Percentiles rank a stretch among this genome's conserved stretches.
Conservation (phyloP, 2,113 vertebrate species). For the Cichladusa arquata region DNA sequence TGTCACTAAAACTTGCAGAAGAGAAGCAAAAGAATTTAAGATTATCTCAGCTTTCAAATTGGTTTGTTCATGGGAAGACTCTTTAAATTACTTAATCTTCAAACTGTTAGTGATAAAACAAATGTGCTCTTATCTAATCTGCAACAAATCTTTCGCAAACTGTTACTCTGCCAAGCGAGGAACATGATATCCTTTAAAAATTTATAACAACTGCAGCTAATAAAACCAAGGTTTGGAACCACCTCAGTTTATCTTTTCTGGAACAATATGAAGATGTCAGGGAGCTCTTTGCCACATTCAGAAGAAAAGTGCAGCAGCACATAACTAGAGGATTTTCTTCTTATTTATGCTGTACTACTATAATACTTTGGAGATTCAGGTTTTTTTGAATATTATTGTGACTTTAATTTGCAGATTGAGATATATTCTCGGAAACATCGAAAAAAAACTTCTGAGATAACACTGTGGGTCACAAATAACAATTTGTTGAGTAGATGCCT, state of each 20-base stretch:
- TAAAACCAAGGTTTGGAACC: constrained; percentile 55
- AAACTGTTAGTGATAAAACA: constrained; percentile 32
- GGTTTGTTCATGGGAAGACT: neutral
- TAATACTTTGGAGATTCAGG: neutral
- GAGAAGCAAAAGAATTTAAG: neutral
- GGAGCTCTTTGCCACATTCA: neutral
- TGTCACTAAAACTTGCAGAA: neutral
- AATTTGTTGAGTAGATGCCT: neutral
- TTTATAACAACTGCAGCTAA: constrained; percentile 49
- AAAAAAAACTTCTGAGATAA: neutral
- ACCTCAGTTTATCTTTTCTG: constrained; percentile 49
- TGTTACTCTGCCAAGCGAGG: constrained; percentile 4
- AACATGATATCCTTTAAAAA: constrained; percentile 29
- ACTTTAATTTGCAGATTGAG: neutral
- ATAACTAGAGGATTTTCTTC: neutral
- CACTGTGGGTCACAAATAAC: neutral
- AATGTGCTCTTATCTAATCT: constrained; percentile 32
- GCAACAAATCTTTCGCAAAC: constrained; percentile 54
- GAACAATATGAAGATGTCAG: constrained; percentile 47
- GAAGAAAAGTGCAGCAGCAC: neutral
- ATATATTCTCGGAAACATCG: neutral
- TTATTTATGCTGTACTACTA: neutral
- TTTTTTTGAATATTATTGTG: neutral
- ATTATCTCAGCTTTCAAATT: constrained; percentile 22
- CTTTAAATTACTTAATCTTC: constrained; percentile 48